Conservation (phyloP, 2,888 invertebrate species). For the Clunio marinus region DNA sequence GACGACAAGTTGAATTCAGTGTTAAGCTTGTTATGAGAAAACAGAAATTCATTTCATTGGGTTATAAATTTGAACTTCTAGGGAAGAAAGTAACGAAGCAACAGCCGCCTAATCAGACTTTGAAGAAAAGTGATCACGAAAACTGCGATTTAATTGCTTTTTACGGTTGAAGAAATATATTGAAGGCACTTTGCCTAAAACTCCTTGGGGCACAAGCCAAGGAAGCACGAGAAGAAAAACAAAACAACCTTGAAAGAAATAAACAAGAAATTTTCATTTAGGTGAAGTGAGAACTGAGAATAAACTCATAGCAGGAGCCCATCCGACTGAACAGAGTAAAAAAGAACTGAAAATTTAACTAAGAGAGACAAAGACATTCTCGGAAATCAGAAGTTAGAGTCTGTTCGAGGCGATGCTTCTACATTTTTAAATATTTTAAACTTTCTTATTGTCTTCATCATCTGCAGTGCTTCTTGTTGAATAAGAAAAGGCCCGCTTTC, state of each 20-base stretch:
- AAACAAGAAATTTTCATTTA: background rate
- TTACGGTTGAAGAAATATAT: background rate
- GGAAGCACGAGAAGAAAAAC: too few relatives aligned
- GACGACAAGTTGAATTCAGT: constrained; percentile 12
- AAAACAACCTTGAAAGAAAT: background rate
- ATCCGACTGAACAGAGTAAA: too few relatives aligned
- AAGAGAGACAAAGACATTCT: background rate
- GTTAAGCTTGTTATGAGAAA: background rate
- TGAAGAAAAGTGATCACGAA: background rate
- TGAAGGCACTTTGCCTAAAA: background rate
- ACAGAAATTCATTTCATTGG: background rate
- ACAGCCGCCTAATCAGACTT: background rate
- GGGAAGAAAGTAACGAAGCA: background rate
- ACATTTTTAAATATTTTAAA: constrained; percentile 8
- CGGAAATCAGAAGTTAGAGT: background rate
- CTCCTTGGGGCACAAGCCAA: background rate
- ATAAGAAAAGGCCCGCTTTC: constrained; percentile 11
- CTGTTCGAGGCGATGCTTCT: background rate
- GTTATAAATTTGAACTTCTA: background rate
- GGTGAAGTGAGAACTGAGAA: too few relatives aligned
- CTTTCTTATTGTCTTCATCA: background rate
- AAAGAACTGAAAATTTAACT: too few relatives aligned
- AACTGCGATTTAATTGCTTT: background rate
- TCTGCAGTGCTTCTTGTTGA: background rate
- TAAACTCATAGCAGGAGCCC: too few relatives aligned